Percentiles rank a stretch among this genome's conserved stretches.
These are phyloP conservation scores for Melanostoma scalare DNA, from an alignment of 2,888 invertebrate genomes.

Conservation along the genomic window DNA sequence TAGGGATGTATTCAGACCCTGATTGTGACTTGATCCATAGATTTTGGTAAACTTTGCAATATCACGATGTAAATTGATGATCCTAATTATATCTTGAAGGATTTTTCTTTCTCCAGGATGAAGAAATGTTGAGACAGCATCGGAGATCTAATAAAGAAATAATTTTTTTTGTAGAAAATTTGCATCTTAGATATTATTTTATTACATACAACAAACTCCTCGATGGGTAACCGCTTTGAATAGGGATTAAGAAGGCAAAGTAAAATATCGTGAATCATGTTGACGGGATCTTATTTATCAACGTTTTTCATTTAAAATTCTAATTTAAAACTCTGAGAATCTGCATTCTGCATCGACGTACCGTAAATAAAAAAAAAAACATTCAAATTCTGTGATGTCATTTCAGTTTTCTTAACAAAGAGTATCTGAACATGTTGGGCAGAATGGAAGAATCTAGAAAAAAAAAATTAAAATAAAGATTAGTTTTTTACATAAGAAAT, in stretches of 20 bases:
- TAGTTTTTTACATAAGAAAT: too few relatives aligned
- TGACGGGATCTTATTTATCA: neutral
- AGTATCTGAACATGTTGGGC: neutral
- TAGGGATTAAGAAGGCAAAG: slow-evolving; percentile 78
- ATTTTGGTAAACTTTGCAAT: slow-evolving; percentile 86
- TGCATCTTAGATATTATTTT: neutral
- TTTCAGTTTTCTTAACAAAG: neutral
- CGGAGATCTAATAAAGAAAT: slow-evolving; percentile 73
- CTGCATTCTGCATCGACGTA: neutral
- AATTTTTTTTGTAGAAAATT: neutral
- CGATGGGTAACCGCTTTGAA: slow-evolving; percentile 76
- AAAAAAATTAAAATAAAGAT: too few relatives aligned
- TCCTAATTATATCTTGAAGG: slow-evolving; percentile 85
- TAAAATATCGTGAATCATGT: slow-evolving; percentile 80
- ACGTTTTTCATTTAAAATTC: neutral
- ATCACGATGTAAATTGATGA: slow-evolving; percentile 86
- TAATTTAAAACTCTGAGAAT: too few relatives aligned
- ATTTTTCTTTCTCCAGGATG: slow-evolving; percentile 87
- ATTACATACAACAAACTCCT: slow-evolving; percentile 77
- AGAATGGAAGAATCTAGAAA: neutral
- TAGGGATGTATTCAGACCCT: slow-evolving; percentile 51
- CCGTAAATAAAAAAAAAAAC: slow-evolving; percentile 15
- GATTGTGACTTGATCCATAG: slow-evolving; percentile 77
- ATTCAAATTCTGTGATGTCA: slow-evolving; percentile 22
- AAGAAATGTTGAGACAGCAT: slow-evolving; percentile 77